phyloP scores from a whole-genome alignment of 2,888 invertebrate species.

The Eremobia ochroleuca region DNA sequence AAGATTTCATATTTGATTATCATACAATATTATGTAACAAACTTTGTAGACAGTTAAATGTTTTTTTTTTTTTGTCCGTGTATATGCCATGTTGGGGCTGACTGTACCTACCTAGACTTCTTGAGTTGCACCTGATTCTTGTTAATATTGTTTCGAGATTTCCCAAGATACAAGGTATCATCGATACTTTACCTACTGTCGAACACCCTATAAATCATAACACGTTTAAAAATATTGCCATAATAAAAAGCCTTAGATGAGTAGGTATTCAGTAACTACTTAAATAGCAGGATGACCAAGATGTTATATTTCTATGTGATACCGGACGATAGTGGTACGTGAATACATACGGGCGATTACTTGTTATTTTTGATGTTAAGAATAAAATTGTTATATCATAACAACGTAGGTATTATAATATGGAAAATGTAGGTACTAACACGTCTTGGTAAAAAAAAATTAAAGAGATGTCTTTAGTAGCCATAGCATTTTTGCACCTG shows the following conservation, averaged over 20 bases:
- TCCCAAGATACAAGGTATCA: background rate
- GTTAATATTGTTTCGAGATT: background rate
- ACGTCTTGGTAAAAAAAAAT: conserved; percentile 13
- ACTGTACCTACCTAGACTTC: background rate
- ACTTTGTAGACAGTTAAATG: background rate
- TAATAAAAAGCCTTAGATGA: background rate
- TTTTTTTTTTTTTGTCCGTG: background rate
- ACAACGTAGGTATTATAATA: conserved; percentile 2
- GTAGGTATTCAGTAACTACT: background rate
- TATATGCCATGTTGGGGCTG: background rate
- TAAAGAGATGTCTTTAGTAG: conserved; percentile 56
- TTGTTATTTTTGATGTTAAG: conserved; percentile 9
- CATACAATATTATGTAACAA: background rate
- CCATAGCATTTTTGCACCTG: conserved; percentile 71
- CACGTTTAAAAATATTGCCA: background rate
- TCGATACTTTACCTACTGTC: background rate
- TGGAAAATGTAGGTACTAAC: conserved; percentile 6
- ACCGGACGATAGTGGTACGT: background rate
- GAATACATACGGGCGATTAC: background rate
- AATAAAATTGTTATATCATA: conserved; percentile 7
- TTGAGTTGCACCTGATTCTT: background rate
- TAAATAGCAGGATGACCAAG: background rate
- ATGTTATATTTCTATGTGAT: conserved; percentile 6
- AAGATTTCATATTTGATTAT: background rate
- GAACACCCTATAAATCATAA: conserved; percentile 10